Evolutionary conservation across 1,140 invertebrate genomes (phyloP), one percentile per base, ranked within the genome.

Genomic region (Drosophila baimaii): DNA sequence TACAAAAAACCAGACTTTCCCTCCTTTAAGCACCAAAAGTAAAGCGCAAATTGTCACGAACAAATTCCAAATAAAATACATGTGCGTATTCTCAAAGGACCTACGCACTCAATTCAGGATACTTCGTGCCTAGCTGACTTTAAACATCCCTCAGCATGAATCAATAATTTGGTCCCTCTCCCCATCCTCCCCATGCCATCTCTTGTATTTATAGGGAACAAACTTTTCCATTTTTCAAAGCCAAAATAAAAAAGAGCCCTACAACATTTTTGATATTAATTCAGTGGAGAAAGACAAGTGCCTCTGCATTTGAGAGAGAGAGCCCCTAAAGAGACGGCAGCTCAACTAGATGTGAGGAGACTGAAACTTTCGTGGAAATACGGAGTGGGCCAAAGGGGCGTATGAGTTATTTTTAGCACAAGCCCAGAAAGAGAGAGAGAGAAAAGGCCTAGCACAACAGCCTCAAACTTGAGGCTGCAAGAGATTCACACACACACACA

Each of bases 381-480:
- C 52, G 10, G 21, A n/a, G 33, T 44, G 33, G 31, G 68, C 39
- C 5, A 8, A 47, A 0, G 63, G 25, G 44, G 49, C 68, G 52
- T 46, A 72, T 62, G 21, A 44, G 66, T 83, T 89, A 89, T 89
- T 89, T 89, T 89, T 89, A 89, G 84, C 77, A 29, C 44, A 39
- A 54, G 31, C 49, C 37, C n/a, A 58, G 47, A 77, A 52, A 51
- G 17, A 56, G n/a, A 58, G 47, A 77, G 57, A 51, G 17, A 56
- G n/a, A 54, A 49, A 39, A 64, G 71, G 79, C 84, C 83, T 88
- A 88, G 79, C 84, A 82, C 84, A 88, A 88, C 84, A 74, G 71
- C 59, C 59, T 51, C 39, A 72, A 56, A 37, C 58, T 88, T 84
- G 80, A 63, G 84, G 61, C 49, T 56, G 75, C 23, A 44, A 54